These are phyloP conservation scores for Rhynchophorus ferrugineus DNA, from an alignment of 1,140 invertebrate species.

Conservation along the genomic window DNA sequence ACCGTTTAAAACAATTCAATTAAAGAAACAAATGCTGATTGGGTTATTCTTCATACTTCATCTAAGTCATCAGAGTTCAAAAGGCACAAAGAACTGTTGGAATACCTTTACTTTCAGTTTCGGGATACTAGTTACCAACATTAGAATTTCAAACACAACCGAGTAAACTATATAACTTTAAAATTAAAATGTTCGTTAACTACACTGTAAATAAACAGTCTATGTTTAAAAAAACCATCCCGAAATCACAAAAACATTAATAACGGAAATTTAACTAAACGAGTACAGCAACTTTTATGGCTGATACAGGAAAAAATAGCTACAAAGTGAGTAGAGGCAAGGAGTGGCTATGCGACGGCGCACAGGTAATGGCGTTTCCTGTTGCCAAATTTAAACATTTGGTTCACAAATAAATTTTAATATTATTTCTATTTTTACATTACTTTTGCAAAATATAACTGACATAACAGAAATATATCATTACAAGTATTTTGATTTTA, in stretches of 20 bases:
- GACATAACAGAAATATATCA: too few relatives aligned
- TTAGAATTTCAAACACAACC: background rate
- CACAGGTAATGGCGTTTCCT: background rate
- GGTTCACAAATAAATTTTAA: too few relatives aligned
- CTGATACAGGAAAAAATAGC: background rate
- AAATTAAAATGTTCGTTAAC: background rate
- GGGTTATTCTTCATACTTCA: too few relatives aligned
- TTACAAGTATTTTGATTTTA: too few relatives aligned
- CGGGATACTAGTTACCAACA: conserved; percentile 4
- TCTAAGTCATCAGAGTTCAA: background rate
- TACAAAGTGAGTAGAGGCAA: background rate
- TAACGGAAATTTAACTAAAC: too few relatives aligned
- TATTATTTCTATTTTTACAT: too few relatives aligned
- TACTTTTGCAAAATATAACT: too few relatives aligned
- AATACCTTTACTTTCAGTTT: background rate
- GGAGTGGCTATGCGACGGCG: background rate
- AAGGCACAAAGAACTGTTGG: conserved; percentile 22
- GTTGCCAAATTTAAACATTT: too few relatives aligned
- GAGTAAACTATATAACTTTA: background rate
- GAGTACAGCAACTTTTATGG: background rate
- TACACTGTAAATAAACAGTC: background rate
- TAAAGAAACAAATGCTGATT: background rate
- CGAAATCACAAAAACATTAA: too few relatives aligned
- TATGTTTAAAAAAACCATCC: too few relatives aligned
- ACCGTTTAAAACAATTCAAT: background rate